Conservation (phyloP, 1,140 invertebrate species). For the Pseudomyrmex dendroicus region DNA sequence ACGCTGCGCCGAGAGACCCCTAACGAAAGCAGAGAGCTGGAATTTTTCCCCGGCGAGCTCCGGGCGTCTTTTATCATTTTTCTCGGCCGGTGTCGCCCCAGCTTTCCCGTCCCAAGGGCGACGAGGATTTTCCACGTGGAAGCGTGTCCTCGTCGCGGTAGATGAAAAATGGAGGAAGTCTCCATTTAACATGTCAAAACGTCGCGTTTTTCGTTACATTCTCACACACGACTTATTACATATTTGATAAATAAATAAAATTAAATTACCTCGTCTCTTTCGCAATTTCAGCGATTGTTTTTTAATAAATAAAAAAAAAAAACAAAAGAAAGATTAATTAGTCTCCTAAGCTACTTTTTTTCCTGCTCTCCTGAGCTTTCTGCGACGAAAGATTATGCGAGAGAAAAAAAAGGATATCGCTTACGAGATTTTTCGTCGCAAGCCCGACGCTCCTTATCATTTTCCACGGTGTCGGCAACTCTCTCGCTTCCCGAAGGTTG, state of each 20-base stretch:
- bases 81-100: constrained; percentile 26
- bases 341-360: neutral
- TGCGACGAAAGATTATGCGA: neutral
- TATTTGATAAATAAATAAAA: neutral
- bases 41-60: constrained; percentile 34
- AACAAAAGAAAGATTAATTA: neutral
- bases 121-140: constrained; percentile 42
- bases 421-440: constrained; percentile 38
- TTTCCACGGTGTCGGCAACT: constrained; percentile 17
- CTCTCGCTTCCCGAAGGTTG: constrained; percentile 4
- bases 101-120: constrained; percentile 28
- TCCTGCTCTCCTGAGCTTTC: neutral
- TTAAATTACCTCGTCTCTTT: neutral
- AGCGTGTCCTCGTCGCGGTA: neutral
- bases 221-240: constrained; percentile 8
- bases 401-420: neutral
- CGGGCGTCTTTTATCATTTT: constrained; percentile 50
- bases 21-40: constrained; percentile 54
- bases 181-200: constrained; percentile 7
- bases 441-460: constrained; percentile 12
- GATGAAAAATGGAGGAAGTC: constrained; percentile 34
- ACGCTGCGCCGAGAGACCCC: constrained; percentile 8
- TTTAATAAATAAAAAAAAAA: neutral
- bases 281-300: neutral
- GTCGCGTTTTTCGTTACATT: constrained; percentile 14